Evolutionary conservation across 2,888 invertebrate species (phyloP).

Genomic region (Prosapia bicincta): DNA sequence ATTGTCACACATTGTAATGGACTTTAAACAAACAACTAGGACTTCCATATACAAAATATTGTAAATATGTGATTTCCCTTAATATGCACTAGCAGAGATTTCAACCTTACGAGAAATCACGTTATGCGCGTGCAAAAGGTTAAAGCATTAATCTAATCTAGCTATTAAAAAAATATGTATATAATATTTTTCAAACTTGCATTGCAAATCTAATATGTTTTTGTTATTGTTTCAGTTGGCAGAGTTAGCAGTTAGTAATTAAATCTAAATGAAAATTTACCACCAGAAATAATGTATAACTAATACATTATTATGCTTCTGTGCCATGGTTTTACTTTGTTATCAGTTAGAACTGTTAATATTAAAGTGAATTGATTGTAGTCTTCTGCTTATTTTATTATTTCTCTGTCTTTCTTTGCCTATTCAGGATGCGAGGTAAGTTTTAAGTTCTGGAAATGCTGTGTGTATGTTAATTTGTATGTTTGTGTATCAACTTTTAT

Average conservation of each 20-base stretch:
- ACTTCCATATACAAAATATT: no score
- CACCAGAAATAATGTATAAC: background rate
- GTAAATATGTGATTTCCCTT: no score
- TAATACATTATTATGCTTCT: background rate
- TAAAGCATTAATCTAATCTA: no score
- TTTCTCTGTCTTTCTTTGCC: background rate
- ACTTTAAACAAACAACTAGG: no score
- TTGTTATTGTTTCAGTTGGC: constrained; percentile 5
- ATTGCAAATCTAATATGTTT: background rate
- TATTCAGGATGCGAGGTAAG: background rate
- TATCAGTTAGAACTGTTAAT: background rate
- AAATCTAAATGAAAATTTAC: background rate
- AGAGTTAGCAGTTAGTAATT: constrained; percentile 5
- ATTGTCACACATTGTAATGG: no score
- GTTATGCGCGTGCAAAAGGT: no score
- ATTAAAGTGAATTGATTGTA: background rate
- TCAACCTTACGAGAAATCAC: no score
- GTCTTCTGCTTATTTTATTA: background rate
- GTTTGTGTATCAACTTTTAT: background rate
- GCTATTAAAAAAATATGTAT: no score
- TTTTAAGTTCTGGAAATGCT: background rate
- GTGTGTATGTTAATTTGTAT: background rate
- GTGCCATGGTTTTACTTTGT: background rate
- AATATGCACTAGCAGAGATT: no score
- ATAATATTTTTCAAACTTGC: no score